Base-by-base conservation (phyloP, 2,113 vertebrate genomes). In the Xiphorhynchus elegans region DNA sequence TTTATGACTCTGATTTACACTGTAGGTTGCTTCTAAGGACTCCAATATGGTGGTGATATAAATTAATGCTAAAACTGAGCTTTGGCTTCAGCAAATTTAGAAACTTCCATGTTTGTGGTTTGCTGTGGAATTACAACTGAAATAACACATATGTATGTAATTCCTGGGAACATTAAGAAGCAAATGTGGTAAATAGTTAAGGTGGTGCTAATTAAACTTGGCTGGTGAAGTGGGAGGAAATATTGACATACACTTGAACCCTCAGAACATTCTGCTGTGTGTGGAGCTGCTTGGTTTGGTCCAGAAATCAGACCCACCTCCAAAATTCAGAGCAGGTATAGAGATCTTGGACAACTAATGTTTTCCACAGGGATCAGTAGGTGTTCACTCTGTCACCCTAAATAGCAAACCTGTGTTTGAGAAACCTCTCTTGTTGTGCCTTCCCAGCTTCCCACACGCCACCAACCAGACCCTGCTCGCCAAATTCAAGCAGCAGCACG, bases 401-500 rank as follows among this genome's bases (percentile, higher is more conserved):
- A 5, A 55, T 55, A 91, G 29, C 0, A 2, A 46, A 23, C 5
- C 42, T 53, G 3, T 44, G 1, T 62, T 39, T 82, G 40, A 74
- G 20, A 67, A 87, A 25, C 19, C 10, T 64, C 9, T 85, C 59
- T n/a, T 86, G 33, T 72, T 59, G 89, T 84, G 19, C 66, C 3
- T 93, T 83, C 73, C 7, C 95, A 99, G 99, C 96, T 99, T 99
- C 83, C 99, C 99, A 33, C 99, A 98, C 4, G 99, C 99, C 94
- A 99, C 99, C 11, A 99, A 99, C 94, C 98, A 99, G 92, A 99
- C 99, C 10, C 98, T 99, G 47, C 98, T 99, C 77, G 99, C 99
- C 72, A 99, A 99, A 96, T 99, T 99, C 96, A 99, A 99, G 87
- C 99, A 99, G 98, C 99, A 99, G 95, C 99, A 99, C 4, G 99